A percentile compares a stretch with the other conserved stretches of the same genome.
Evolutionary conservation across 2,113 vertebrate genomes (phyloP).

Genomic region (Pipa parva): DNA sequence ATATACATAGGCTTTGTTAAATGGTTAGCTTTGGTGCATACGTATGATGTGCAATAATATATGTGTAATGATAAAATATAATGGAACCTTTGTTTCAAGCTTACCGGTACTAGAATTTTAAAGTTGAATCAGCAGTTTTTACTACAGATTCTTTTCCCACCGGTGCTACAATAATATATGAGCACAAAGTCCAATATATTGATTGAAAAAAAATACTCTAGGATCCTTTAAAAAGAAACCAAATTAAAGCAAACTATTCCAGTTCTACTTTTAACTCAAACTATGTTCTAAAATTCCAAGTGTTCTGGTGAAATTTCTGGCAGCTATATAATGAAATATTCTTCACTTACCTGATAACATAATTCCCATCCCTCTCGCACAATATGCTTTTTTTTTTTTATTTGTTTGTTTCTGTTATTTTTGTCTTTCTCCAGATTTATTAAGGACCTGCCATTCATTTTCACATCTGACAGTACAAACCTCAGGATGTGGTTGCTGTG

Average conservation of each 20-base stretch:
- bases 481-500: constrained; percentile 59
- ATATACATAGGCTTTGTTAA: too few relatives aligned
- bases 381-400: constrained; percentile 25
- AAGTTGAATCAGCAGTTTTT: constrained; percentile 44
- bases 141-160: constrained; percentile 18
- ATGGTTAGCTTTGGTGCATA: too few relatives aligned
- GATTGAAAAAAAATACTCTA: constrained; percentile 49
- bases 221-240: constrained; percentile 43
- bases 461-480: constrained; percentile 60
- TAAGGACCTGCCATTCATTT: constrained; percentile 59
- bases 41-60: too few relatives aligned
- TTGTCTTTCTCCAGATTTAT: constrained; percentile 39
- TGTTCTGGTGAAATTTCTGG: constrained; percentile 47
- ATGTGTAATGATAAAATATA: too few relatives aligned
- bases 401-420: constrained; percentile 16
- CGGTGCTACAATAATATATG: constrained; percentile 47
- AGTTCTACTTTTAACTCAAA: constrained; percentile 59
- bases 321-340: constrained; percentile 59
- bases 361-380: constrained; percentile 30
- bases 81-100: too few relatives aligned
- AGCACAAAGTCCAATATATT: constrained; percentile 54
- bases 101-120: too few relatives aligned
- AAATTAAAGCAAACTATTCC: constrained; percentile 51
- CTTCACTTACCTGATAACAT: constrained; percentile 15
- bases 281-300: constrained; percentile 58